phyloP scores from a whole-genome alignment of 2,888 invertebrate species.

The Ashinkailepas kermadecensis region DNA sequence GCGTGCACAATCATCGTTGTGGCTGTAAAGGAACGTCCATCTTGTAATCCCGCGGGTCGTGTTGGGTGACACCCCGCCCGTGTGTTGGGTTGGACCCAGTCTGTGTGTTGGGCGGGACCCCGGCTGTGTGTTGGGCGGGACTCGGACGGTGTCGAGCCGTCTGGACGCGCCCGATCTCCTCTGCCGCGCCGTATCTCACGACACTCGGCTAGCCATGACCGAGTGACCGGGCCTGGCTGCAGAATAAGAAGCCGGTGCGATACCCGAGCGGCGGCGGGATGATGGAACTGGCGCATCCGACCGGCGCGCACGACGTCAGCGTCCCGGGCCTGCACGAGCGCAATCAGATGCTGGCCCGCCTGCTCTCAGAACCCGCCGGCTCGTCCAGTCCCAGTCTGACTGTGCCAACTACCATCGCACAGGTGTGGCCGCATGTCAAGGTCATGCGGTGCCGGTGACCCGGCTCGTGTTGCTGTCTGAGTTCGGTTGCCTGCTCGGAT shows the following conservation, averaged over 20 bases:
- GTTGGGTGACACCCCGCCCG: too few relatives aligned
- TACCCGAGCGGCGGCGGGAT: conserved; percentile 1
- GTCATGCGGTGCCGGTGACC: too few relatives aligned
- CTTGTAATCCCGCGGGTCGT: too few relatives aligned
- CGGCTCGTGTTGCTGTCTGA: too few relatives aligned
- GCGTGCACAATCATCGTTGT: too few relatives aligned
- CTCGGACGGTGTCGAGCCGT: not conserved
- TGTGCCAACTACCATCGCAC: not conserved
- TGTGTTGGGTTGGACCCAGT: too few relatives aligned
- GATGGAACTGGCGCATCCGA: not conserved
- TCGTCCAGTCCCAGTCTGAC: not conserved
- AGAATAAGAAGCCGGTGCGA: not conserved
- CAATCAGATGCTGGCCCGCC: not conserved
- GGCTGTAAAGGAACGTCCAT: too few relatives aligned
- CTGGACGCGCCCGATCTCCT: too few relatives aligned
- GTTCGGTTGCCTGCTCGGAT: too few relatives aligned
- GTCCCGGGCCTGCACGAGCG: not conserved
- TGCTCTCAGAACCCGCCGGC: not conserved
- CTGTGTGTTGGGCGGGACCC: too few relatives aligned
- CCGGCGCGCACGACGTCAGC: not conserved
- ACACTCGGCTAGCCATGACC: too few relatives aligned
- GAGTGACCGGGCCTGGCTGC: not conserved
- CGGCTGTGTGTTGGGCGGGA: not conserved
- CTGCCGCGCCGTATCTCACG: too few relatives aligned
- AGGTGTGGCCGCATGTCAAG: not conserved